These are phyloP conservation scores for Drosophila nigricruria DNA, from an alignment of 2,888 invertebrate species.

Conservation along the genomic window DNA sequence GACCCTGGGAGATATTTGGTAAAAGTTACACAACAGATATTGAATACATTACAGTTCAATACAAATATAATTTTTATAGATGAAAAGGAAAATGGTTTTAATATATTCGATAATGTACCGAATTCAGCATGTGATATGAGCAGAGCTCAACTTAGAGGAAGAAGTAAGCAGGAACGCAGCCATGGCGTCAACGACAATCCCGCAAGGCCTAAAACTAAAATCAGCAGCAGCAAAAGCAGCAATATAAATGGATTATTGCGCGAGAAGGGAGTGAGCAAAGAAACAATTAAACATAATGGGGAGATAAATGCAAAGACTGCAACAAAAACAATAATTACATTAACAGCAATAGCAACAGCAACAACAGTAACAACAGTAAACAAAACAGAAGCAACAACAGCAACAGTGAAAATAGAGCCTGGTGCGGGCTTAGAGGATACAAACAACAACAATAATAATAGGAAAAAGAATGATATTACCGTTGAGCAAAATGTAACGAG, in stretches of 20 bases:
- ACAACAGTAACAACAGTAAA: constrained; percentile 40
- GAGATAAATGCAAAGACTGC: constrained; percentile 75
- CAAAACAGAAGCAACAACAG: constrained; percentile 23
- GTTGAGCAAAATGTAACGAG: constrained; percentile 64
- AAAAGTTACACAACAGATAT: constrained; percentile 25
- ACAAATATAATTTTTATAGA: constrained; percentile 78
- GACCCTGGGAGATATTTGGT: constrained; percentile 85
- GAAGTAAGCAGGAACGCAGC: constrained; percentile 31
- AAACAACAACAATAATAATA: constrained; percentile 39
- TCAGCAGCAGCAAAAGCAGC: constrained; percentile 1
- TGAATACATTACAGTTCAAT: not conserved
- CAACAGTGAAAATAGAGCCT: constrained; percentile 63
- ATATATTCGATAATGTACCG: constrained; percentile 83
- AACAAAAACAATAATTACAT: constrained; percentile 31
- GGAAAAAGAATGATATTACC: constrained; percentile 52
- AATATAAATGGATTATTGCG: constrained; percentile 27
- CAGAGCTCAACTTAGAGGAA: constrained; percentile 81
- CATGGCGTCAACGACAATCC: constrained; percentile 31
- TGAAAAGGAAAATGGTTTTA: constrained; percentile 84
- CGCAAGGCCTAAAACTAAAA: constrained; percentile 10
- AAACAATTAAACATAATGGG: constrained; percentile 63
- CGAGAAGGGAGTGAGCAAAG: constrained; percentile 29
- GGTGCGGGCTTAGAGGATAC: constrained; percentile 52
- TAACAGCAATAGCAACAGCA: constrained; percentile 15
- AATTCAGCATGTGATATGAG: constrained; percentile 85